These are phyloP conservation scores for Lasioglossum calceatum DNA, from an alignment of 2,888 invertebrate species.

Conservation along the genomic window DNA sequence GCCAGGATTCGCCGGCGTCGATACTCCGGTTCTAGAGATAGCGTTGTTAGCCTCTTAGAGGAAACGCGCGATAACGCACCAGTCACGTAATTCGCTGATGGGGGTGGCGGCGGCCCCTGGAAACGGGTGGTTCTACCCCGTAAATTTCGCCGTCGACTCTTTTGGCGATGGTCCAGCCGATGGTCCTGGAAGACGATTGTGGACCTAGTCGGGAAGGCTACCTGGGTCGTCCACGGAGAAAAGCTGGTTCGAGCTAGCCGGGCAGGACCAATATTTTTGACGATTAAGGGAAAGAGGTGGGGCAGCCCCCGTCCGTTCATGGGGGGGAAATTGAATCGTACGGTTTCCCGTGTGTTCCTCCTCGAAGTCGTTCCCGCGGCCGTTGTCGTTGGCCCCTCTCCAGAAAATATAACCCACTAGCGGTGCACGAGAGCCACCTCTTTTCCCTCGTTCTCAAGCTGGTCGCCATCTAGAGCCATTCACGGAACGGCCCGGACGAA, in stretches of 20 bases:
- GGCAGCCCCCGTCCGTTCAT: neutral
- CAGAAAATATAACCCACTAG: constrained; percentile 77
- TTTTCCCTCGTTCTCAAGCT: constrained; percentile 31
- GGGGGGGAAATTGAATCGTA: constrained; percentile 77
- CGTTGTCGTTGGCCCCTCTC: constrained; percentile 79
- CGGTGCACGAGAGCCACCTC: constrained; percentile 26
- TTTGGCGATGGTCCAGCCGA: constrained; percentile 64
- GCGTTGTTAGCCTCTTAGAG: constrained; percentile 9
- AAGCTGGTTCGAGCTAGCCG: constrained; percentile 39
- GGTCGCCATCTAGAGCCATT: constrained; percentile 60
- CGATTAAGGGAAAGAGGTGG: constrained; percentile 74
- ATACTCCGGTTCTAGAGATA: constrained; percentile 15
- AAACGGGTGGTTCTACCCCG: constrained; percentile 17
- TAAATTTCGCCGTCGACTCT: constrained; percentile 57
- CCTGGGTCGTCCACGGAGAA: constrained; percentile 37
- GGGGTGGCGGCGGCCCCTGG: neutral
- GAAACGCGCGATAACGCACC: constrained; percentile 26
- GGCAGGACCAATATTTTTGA: constrained; percentile 77
- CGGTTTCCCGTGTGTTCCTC: constrained; percentile 53
- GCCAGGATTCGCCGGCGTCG: constrained; percentile 2
- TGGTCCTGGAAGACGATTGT: constrained; percentile 43
- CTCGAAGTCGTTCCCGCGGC: constrained; percentile 63
- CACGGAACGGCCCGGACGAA: constrained; percentile 68
- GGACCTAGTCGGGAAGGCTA: neutral
- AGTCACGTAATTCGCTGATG: constrained; percentile 66